Evolutionary conservation across 2,797 vertebrate species (phyloP).

Genomic region (Galagoides demidoff): DNA sequence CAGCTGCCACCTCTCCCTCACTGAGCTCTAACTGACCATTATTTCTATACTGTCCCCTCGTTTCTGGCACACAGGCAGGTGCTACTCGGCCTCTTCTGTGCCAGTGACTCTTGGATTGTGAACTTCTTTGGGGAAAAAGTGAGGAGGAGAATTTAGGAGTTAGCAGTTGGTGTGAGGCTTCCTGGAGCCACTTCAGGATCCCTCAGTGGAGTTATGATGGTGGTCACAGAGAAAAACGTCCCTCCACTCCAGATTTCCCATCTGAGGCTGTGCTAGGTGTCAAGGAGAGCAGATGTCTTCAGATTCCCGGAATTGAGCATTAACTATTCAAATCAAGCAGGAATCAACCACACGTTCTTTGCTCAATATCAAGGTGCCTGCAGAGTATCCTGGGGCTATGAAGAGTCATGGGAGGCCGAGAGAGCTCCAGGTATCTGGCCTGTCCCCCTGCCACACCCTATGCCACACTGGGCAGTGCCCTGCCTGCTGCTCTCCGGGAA

Average conservation of each 20-base stretch:
- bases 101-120: neutral
- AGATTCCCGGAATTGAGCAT: neutral
- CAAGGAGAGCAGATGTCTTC: neutral
- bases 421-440: neutral
- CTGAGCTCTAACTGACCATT: neutral
- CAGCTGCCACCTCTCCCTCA: fast-evolving
- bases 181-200: neutral
- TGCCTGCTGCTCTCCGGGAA: neutral
- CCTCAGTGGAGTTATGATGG: neutral
- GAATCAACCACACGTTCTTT: neutral
- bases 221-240: neutral
- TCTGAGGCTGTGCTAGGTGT: neutral
- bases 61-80: neutral
- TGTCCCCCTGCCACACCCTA: neutral
- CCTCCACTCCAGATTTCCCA: neutral
- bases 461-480: too few relatives aligned
- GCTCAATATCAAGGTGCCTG: neutral
- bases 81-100: neutral
- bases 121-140: neutral
- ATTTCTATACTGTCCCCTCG: neutral
- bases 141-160: neutral
- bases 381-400: neutral
- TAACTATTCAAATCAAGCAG: neutral
- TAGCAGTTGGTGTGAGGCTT: neutral
- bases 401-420: neutral